Conservation (phyloP, 2,888 invertebrate species). For the Pomacea canaliculata region DNA sequence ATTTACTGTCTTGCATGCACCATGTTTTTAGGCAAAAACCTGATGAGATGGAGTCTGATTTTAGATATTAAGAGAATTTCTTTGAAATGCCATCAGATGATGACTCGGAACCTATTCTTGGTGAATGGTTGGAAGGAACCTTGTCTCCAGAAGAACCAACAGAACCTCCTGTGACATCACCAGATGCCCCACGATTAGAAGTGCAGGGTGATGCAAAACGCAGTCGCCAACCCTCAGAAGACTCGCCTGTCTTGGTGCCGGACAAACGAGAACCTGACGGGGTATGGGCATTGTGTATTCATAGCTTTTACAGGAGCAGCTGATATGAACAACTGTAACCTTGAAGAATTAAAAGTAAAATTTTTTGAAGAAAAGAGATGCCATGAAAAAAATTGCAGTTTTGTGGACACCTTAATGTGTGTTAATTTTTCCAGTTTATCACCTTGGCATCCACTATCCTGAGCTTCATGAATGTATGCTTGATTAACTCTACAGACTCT, state of each 20-base stretch:
- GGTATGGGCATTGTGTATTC: slow-evolving; percentile 66
- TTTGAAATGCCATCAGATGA: slow-evolving; percentile 58
- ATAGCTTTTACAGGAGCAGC: background rate
- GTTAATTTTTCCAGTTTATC: slow-evolving; percentile 78
- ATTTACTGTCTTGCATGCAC: too few species aligned
- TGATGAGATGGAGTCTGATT: too few species aligned
- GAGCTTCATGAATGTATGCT: slow-evolving; percentile 85
- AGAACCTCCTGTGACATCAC: slow-evolving; percentile 46
- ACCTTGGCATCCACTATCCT: slow-evolving; percentile 88
- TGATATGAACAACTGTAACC: background rate
- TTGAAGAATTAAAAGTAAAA: background rate
- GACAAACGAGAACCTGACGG: slow-evolving; percentile 85
- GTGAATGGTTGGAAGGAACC: slow-evolving; percentile 95
- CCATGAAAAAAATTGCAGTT: background rate
- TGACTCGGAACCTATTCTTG: slow-evolving; percentile 83
- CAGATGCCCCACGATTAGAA: slow-evolving; percentile 48
- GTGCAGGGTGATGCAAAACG: slow-evolving; percentile 27
- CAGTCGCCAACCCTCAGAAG: slow-evolving; percentile 18
- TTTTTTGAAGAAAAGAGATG: background rate
- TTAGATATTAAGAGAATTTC: too few species aligned
- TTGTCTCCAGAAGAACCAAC: slow-evolving; percentile 79
- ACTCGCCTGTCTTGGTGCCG: slow-evolving; percentile 75
- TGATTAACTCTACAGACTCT: slow-evolving; percentile 77
- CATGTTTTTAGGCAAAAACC: too few species aligned
- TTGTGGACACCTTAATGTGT: background rate